phyloP scores from a whole-genome alignment of 2,113 vertebrate species.

The Tenebrosternarchus preto region DNA sequence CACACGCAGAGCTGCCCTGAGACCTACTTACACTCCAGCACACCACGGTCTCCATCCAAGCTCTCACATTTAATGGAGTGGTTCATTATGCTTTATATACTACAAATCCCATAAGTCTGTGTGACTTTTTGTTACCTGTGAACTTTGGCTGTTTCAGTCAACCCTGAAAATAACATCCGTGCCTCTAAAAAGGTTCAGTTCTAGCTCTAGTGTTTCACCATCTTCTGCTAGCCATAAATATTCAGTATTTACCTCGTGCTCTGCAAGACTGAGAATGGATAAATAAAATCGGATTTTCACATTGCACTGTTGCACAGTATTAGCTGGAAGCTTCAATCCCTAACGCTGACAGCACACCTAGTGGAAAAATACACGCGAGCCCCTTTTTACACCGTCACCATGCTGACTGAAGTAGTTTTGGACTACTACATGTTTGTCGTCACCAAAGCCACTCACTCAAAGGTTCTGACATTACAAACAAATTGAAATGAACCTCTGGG shows the following conservation, averaged over 20 bases:
- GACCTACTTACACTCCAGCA: neutral
- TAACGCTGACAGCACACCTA: conserved; percentile 16
- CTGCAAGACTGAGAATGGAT: neutral
- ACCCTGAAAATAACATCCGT: neutral
- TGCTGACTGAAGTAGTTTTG: neutral
- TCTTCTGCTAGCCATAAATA: neutral
- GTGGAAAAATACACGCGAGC: neutral
- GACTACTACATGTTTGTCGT: neutral
- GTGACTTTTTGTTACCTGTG: neutral
- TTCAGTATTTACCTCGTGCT: neutral
- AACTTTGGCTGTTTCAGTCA: neutral
- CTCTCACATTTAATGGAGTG: neutral
- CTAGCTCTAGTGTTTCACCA: neutral
- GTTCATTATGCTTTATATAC: neutral
- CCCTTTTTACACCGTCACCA: neutral
- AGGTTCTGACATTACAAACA: neutral
- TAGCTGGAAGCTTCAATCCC: neutral
- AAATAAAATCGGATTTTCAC: conserved; percentile 1
- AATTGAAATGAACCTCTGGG: neutral
- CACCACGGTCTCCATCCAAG: neutral
- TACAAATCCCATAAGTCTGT: conserved; percentile 3
- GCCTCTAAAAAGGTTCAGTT: neutral
- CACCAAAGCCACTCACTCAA: neutral
- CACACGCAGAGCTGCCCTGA: conserved; percentile 10
- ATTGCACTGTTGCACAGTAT: conserved; percentile 6